These are phyloP conservation scores for Sphaerophoria taeniata DNA, from an alignment of 2,888 invertebrate genomes.

Conservation along the genomic window DNA sequence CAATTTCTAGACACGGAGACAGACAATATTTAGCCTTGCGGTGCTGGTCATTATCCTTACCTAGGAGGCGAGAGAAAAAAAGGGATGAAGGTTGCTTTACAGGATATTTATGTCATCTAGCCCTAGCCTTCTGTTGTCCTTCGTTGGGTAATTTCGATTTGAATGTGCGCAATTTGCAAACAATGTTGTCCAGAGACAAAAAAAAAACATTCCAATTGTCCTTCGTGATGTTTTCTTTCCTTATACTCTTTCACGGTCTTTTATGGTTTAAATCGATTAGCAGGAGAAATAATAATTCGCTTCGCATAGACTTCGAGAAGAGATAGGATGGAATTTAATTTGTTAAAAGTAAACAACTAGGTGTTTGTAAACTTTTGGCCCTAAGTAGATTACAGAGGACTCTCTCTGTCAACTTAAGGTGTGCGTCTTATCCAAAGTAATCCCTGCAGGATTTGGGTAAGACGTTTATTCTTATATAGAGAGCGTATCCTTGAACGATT, in stretches of 20 bases:
- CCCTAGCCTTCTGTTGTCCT: constrained; percentile 64
- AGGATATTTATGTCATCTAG: constrained; percentile 15
- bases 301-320: not conserved
- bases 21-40: constrained; percentile 37
- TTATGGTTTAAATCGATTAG: constrained; percentile 67
- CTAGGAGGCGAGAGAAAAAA: not conserved
- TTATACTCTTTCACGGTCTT: constrained; percentile 52
- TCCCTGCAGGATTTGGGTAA: constrained; percentile 41
- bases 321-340: constrained; percentile 32
- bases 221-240: constrained; percentile 5
- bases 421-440: constrained; percentile 51
- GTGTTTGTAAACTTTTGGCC: constrained; percentile 61
- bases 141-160: constrained; percentile 63
- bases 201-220: constrained; percentile 41
- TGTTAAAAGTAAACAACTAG: constrained; percentile 53
- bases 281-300: constrained; percentile 17
- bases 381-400: constrained; percentile 43
- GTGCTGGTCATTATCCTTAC: constrained; percentile 62
- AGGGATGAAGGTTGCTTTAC: constrained; percentile 39
- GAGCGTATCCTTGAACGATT: not conserved
- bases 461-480: constrained; percentile 26
- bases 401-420: not conserved
- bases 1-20: not conserved
- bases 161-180: constrained; percentile 31
- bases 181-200: not conserved